phyloP scores from a whole-genome alignment of 2,797 vertebrate genomes.

The Benthosema pterotum region DNA sequence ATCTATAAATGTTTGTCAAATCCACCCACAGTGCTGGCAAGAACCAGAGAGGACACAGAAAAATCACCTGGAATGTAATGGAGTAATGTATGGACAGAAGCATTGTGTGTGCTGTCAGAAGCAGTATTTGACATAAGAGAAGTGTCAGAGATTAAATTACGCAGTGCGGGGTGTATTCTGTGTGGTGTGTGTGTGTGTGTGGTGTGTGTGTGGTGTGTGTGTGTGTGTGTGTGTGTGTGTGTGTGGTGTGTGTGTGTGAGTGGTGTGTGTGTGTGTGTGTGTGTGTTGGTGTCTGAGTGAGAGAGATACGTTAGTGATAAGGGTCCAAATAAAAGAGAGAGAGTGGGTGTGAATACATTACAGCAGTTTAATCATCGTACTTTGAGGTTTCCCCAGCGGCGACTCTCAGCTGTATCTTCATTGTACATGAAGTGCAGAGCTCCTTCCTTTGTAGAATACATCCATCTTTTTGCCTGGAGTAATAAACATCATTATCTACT shows the following conservation, averaged over 20 bases:
- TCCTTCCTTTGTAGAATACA: slow-evolving; percentile 58
- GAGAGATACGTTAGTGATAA: too few species aligned
- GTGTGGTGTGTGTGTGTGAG: not conserved
- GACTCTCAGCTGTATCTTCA: slow-evolving; percentile 42
- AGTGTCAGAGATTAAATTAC: too few species aligned
- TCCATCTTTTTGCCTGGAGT: slow-evolving; percentile 23
- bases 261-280: not conserved
- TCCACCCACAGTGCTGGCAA: too few species aligned
- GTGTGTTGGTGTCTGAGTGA: not conserved
- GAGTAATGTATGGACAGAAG: too few species aligned
- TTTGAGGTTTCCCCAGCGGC: slow-evolving; percentile 32
- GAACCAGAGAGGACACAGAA: too few species aligned
- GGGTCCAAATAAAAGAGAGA: not conserved
- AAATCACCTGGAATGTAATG: too few species aligned
- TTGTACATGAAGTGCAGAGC: slow-evolving; percentile 32
- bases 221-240: not conserved
- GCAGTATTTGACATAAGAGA: too few species aligned
- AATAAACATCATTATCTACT: slow-evolving; percentile 1
- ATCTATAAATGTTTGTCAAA: too few species aligned
- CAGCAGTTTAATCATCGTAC: slow-evolving; percentile 5
- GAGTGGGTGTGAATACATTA: slow-evolving; percentile 16
- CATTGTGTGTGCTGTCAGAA: too few species aligned
- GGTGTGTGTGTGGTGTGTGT: too few species aligned
- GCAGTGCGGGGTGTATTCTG: too few species aligned
- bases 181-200: too few species aligned